Evolutionary conservation across 1,140 invertebrate species (phyloP), one percentile per base, ranked within the genome.

Genomic region (Charaxes varanes): DNA sequence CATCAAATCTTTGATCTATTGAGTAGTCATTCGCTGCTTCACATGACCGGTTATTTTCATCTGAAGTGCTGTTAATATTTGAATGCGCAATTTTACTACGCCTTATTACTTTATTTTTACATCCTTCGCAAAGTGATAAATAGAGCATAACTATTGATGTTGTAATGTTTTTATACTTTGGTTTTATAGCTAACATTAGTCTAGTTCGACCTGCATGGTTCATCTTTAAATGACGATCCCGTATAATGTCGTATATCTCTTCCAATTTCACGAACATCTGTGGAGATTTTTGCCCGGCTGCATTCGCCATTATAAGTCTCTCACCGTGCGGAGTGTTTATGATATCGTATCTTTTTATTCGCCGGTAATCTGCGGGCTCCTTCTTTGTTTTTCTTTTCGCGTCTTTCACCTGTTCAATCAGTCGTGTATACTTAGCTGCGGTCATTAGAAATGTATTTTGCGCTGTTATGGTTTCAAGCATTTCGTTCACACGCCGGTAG

Each of bases 231-330:
- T 68, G 64, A 21, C 52, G 60, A 2, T 62, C 44, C 0, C 45
- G 35, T 41, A 68, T 53, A 41, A 68, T 59, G 10, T 66, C 64
- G 24, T 72, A 72, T 11, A 58, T 63, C 31, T 71, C 62, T 11
- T 65, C 49, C 13, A 53, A 30, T 11, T 37, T 37, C 5, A 71
- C 57, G 10, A 56, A 55, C 35, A 64, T 42, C 43, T 54, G 51
- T 32, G 37, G 46, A 3, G 24, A 23, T 21, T 47, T 48, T 43
- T 58, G 36, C 4, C 43, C 45, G 5, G 36, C 28, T 7, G 7
- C 2, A 3, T 8, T 12, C 4, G 30, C 37, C 22, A 28, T 48
- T 3, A 42, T 34, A 6, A 53, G 33, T 33, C 47, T 53, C 32
- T 65, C 57, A 6, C 59, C 67, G 1, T 54, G 21, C 4, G 57